phyloP scores from a whole-genome alignment of 2,797 vertebrate genomes.

The Ceryle rudis region DNA sequence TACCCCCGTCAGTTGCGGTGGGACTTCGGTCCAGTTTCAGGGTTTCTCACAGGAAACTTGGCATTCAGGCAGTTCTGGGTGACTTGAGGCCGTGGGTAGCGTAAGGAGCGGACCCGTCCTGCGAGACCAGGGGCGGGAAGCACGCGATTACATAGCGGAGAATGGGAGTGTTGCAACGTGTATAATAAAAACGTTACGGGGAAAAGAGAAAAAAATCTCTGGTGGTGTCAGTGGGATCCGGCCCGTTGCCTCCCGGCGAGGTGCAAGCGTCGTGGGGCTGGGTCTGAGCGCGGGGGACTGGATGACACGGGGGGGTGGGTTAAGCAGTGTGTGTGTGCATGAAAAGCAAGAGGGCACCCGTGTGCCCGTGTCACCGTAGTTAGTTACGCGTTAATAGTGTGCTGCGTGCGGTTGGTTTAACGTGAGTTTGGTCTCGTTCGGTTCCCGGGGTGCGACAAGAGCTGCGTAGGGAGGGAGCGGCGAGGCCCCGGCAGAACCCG shows the following conservation, averaged over 20 bases:
- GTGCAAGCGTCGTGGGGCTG: not conserved
- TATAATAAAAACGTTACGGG: not conserved
- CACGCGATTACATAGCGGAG: rapidly evolving
- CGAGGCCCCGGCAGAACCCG: not conserved
- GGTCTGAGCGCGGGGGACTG: no score
- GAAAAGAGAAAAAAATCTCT: no score
- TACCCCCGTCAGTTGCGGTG: not conserved
- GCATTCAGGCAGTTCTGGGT: rapidly evolving
- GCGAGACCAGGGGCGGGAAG: not conserved
- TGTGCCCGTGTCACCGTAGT: rapidly evolving
- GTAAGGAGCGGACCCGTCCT: not conserved
- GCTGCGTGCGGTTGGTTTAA: rapidly evolving
- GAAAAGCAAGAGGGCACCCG: not conserved
- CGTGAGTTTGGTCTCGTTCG: not conserved
- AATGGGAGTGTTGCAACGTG: not conserved
- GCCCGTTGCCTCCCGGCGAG: not conserved
- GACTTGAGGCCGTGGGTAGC: not conserved
- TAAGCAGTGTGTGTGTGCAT: no score
- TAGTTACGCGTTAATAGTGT: rapidly evolving
- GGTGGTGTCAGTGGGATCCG: not conserved
- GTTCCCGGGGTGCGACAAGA: not conserved
- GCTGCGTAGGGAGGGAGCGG: not conserved
- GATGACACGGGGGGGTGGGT: no score
- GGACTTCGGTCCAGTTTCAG: not conserved
- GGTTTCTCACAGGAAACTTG: not conserved